These are phyloP conservation scores for Elysia crispata DNA, from an alignment of 2,888 invertebrate species.

Conservation along the genomic window DNA sequence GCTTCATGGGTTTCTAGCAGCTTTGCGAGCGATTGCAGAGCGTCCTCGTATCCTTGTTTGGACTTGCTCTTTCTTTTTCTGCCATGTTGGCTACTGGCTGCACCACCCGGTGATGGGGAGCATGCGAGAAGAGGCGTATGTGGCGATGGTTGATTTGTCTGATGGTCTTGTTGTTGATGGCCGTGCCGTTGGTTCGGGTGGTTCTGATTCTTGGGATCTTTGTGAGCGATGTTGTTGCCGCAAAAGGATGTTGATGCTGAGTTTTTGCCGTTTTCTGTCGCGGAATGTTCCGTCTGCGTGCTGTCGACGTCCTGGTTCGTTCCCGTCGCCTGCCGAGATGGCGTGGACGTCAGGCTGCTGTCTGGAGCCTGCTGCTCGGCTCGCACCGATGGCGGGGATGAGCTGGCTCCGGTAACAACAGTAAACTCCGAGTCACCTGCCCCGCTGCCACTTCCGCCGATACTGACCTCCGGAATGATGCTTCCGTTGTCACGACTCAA, in stretches of 20 bases:
- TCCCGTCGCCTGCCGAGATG: not conserved
- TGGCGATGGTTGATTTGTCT: not conserved
- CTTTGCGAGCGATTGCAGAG: constrained; percentile 77
- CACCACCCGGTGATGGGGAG: constrained; percentile 3
- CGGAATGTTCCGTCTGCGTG: not conserved
- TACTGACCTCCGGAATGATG: not conserved
- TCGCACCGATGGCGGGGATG: not conserved
- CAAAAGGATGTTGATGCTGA: not conserved
- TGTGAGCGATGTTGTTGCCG: not conserved
- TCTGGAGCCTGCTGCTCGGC: not conserved
- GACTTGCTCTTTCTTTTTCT: too few species aligned
- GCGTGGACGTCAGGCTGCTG: not conserved
- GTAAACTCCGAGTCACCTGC: not conserved
- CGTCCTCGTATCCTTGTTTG: constrained; percentile 74
- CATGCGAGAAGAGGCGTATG: not conserved
- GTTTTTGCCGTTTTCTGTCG: not conserved
- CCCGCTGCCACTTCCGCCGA: not conserved
- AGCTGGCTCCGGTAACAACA: not conserved
- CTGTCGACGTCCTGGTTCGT: not conserved
- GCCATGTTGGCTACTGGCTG: not conserved
- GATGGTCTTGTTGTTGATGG: not conserved
- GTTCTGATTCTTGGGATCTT: not conserved
- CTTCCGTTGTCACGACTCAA: constrained; percentile 61
- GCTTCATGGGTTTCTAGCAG: constrained; percentile 79
- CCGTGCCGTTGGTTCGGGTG: not conserved